Evolutionary conservation across 2,888 invertebrate species (phyloP).

Genomic region (Heliconius cydno): DNA sequence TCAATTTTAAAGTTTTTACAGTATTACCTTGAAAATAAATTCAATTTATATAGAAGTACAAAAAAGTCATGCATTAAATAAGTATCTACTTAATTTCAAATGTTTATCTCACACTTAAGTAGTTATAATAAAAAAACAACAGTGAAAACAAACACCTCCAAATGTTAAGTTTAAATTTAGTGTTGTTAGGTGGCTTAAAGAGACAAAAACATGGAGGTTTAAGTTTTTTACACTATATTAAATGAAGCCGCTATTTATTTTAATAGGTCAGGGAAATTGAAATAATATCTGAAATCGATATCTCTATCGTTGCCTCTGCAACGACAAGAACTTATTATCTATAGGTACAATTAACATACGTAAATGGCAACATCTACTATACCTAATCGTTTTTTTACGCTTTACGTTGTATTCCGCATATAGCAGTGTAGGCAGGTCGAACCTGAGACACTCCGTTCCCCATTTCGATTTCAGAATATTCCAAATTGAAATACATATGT

Average conservation of each 20-base stretch:
- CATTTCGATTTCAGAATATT: neutral
- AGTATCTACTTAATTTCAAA: too few relatives aligned
- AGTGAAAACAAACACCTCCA: neutral
- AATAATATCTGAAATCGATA: neutral
- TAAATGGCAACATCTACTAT: neutral
- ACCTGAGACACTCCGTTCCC: too few relatives aligned
- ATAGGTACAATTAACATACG: neutral
- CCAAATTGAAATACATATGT: neutral
- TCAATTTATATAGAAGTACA: too few relatives aligned
- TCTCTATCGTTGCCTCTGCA: too few relatives aligned
- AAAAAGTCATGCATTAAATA: too few relatives aligned
- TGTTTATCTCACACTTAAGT: too few relatives aligned
- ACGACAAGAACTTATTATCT: too few relatives aligned
- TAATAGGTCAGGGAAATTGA: neutral
- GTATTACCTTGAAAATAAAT: neutral
- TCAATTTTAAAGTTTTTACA: constrained; percentile 33
- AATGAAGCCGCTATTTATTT: neutral
- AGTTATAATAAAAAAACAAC: neutral
- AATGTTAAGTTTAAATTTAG: neutral
- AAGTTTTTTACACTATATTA: neutral
- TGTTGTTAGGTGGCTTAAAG: neutral
- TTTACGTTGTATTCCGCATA: too few relatives aligned
- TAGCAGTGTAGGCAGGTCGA: too few relatives aligned
- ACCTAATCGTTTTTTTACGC: neutral
- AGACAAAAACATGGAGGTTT: neutral